Percentiles rank a stretch among this genome's conserved stretches.
These are phyloP conservation scores for Prenolepis imparis DNA, from an alignment of 2,888 invertebrate genomes.

Conservation along the genomic window DNA sequence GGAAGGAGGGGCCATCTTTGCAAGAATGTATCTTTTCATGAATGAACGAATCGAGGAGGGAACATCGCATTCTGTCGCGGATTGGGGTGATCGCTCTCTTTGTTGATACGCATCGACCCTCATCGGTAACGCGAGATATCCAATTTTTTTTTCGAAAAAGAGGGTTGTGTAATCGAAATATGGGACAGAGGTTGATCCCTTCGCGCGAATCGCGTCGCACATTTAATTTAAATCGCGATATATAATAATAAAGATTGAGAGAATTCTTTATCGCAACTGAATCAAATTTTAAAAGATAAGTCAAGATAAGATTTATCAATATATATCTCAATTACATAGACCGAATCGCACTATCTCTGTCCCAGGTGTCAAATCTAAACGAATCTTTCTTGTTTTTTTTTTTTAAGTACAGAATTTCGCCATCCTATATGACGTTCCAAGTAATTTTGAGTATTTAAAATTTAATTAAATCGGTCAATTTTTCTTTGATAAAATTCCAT, in stretches of 20 bases:
- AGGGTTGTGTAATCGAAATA: neutral
- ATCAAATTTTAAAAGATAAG: neutral
- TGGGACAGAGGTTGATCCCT: neutral
- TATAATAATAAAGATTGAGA: neutral
- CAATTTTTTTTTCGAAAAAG: neutral
- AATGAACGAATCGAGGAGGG: constrained; percentile 77
- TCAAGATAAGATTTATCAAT: neutral
- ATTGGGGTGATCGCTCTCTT: constrained; percentile 17
- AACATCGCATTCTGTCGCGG: constrained; percentile 58
- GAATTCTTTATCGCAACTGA: neutral
- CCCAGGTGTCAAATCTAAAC: neutral
- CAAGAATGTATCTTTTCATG: constrained; percentile 76
- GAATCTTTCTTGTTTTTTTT: too few relatives aligned
- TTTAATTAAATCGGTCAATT: neutral
- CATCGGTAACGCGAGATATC: neutral
- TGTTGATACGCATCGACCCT: constrained; percentile 10
- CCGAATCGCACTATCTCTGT: neutral
- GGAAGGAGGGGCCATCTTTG: constrained; percentile 66
- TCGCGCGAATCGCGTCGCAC: neutral
- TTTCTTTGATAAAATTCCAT: neutral
- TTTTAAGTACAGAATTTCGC: neutral
- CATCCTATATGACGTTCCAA: neutral
- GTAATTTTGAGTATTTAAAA: neutral
- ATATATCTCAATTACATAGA: neutral
- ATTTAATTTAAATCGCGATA: neutral